Percentiles rank a stretch among this genome's conserved stretches.
Evolutionary conservation across 2,113 vertebrate genomes (phyloP).

Genomic region (Lynx canadensis): DNA sequence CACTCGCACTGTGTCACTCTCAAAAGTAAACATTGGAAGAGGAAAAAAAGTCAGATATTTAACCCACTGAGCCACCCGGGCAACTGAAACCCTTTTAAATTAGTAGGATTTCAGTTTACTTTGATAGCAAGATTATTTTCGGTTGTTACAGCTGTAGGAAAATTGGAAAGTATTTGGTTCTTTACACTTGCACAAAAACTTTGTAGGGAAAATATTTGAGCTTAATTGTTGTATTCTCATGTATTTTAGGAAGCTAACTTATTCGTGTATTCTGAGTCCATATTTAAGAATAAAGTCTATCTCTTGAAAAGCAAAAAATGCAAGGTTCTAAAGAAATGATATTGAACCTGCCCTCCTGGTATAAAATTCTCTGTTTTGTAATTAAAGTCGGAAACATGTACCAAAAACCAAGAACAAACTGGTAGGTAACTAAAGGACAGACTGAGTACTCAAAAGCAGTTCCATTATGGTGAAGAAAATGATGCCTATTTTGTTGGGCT

Average conservation of each 20-base stretch:
- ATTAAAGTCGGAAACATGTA: neutral
- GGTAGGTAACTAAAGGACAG: neutral
- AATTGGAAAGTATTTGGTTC: neutral
- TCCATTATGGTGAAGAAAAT: neutral
- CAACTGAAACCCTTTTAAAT: neutral
- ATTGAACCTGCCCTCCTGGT: neutral
- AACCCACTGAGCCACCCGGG: too few species aligned
- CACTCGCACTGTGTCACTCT: too few species aligned
- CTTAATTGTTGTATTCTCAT: neutral
- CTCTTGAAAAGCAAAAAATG: neutral
- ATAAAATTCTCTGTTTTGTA: conserved; percentile 14
- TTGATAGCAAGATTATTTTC: neutral
- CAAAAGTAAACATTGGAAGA: too few species aligned
- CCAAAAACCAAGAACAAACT: neutral
- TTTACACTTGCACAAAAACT: neutral
- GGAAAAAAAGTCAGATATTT: too few species aligned
- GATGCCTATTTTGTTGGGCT: neutral
- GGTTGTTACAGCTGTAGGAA: neutral
- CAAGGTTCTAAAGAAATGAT: neutral
- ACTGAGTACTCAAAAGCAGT: neutral
- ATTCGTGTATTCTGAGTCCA: neutral
- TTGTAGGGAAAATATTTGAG: neutral
- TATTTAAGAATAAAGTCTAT: neutral
- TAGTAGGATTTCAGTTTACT: neutral
- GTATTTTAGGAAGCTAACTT: neutral